Evolutionary conservation across 2,888 invertebrate species (phyloP).

Genomic region (Acrobeloides nanus): DNA sequence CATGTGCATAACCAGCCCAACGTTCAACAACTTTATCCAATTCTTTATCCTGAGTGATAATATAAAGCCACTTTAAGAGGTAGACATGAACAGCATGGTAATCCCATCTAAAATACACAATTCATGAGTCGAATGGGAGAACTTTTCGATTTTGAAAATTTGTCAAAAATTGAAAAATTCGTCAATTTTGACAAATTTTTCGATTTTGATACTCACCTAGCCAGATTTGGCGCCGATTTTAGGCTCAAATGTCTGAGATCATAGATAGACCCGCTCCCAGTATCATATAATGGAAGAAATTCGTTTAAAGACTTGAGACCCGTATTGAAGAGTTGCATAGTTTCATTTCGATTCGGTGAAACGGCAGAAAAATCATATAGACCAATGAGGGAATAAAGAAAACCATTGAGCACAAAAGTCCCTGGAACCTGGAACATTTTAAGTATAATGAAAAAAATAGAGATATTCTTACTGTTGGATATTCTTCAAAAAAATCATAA

Average conservation of each 20-base stretch:
- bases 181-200: too few species aligned
- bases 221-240: slow-evolving; percentile 72
- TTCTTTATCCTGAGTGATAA: slow-evolving; percentile 64
- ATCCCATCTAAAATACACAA: slow-evolving; percentile 71
- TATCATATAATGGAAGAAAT: slow-evolving; percentile 82
- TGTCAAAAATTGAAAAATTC: too few species aligned
- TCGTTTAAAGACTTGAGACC: slow-evolving; percentile 24
- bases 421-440: slow-evolving; percentile 78
- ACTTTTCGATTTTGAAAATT: too few species aligned
- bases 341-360: slow-evolving; percentile 3
- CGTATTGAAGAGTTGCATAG: slow-evolving; percentile 24
- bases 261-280: slow-evolving; percentile 88
- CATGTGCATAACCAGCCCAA: slow-evolving; percentile 47
- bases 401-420: slow-evolving; percentile 92
- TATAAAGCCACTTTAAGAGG: slow-evolving; percentile 70
- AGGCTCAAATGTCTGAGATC: slow-evolving; percentile 87
- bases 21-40: slow-evolving; percentile 38
- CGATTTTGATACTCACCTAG: slow-evolving; percentile 62
- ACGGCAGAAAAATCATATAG: slow-evolving; percentile 74
- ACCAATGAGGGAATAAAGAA: slow-evolving; percentile 90
- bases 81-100: slow-evolving; percentile 97
- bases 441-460: background rate
- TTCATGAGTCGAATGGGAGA: too few species aligned
- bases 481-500: slow-evolving; percentile 90
- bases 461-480: background rate